Conservation (phyloP, 2,113 vertebrate genomes). For the Podilymbus podiceps region DNA sequence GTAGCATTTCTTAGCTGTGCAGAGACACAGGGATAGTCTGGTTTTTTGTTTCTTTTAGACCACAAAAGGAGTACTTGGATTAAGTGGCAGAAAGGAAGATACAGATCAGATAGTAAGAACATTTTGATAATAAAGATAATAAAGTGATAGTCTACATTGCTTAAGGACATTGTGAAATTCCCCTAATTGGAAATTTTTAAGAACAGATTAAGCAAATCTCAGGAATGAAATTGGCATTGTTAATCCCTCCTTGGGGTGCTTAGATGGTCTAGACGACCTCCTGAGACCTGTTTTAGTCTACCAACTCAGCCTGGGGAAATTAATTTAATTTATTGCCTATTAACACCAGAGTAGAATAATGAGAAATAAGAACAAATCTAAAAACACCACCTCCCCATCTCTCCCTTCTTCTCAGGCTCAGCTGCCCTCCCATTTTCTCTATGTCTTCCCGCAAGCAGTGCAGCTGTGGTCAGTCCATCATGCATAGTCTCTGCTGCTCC, state of each 20-base stretch:
- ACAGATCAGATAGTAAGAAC: not conserved
- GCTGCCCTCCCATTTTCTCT: not conserved
- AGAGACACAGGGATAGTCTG: not conserved
- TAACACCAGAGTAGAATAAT: not conserved
- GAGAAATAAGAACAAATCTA: not conserved
- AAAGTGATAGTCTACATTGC: not conserved
- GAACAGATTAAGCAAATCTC: not conserved
- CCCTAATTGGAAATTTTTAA: not conserved
- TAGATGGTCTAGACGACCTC: not conserved
- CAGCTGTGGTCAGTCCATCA: not conserved
- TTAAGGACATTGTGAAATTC: not conserved
- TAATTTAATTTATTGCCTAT: not conserved
- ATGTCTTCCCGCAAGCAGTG: rapidly evolving
- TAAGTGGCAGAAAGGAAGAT: not conserved
- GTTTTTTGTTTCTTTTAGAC: not conserved
- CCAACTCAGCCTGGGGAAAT: not conserved
- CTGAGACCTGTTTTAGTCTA: not conserved
- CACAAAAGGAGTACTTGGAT: not conserved
- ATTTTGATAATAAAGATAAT: not conserved
- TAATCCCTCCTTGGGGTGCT: not conserved
- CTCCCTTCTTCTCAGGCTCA: not conserved
- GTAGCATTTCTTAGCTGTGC: not conserved
- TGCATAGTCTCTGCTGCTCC: not conserved
- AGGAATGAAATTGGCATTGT: not conserved
- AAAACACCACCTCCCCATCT: not conserved